phyloP scores from a whole-genome alignment of 2,113 vertebrate genomes.

The Salvelinus alpinus region DNA sequence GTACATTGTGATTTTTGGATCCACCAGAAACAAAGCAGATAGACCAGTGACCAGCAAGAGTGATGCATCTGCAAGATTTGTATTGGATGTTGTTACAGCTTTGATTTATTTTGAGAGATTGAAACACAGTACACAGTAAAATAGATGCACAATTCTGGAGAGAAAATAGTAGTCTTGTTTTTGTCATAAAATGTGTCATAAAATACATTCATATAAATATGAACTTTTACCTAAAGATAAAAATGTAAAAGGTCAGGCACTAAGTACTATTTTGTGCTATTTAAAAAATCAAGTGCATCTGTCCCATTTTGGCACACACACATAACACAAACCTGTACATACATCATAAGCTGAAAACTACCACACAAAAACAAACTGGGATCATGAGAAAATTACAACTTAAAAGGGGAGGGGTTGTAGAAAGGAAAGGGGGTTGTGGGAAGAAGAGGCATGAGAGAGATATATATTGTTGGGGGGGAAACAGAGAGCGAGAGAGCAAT shows the following conservation, averaged over 20 bases:
- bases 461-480: slow-evolving; percentile 6
- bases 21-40: not conserved
- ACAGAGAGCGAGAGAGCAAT: slow-evolving; percentile 46
- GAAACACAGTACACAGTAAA: not conserved
- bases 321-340: not conserved
- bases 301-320: slow-evolving; percentile 30
- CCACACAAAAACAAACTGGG: not conserved
- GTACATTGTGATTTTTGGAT: not conserved
- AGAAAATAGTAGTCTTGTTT: slow-evolving; percentile 60
- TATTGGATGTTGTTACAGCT: not conserved
- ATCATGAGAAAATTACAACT: slow-evolving; percentile 49
- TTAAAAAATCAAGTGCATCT: slow-evolving; percentile 52
- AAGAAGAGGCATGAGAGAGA: slow-evolving; percentile 42
- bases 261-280: slow-evolving; percentile 33
- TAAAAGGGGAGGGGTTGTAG: slow-evolving; percentile 6
- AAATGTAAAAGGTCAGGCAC: slow-evolving; percentile 38
- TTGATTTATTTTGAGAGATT: not conserved
- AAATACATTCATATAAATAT: slow-evolving; percentile 72
- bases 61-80: too few relatives aligned
- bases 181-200: slow-evolving; percentile 46
- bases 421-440: slow-evolving; percentile 20
- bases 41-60: too few relatives aligned
- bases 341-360: not conserved
- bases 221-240: slow-evolving; percentile 21
- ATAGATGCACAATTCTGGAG: not conserved